phyloP scores from a whole-genome alignment of 2,797 vertebrate species.

The Pseudomugil tenellus region DNA sequence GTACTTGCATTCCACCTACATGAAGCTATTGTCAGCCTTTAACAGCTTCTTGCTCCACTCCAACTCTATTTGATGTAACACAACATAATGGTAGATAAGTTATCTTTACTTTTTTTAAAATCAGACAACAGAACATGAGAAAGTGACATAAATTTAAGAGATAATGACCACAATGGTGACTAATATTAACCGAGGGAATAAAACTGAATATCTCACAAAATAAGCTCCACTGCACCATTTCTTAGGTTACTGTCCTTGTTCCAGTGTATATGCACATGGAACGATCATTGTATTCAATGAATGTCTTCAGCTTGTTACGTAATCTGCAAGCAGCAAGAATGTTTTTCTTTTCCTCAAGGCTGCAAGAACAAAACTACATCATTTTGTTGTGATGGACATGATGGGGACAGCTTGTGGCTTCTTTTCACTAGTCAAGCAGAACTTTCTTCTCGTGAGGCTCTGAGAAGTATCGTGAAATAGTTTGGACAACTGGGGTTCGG shows the following conservation, averaged over 20 bases:
- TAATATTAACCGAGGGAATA: neutral
- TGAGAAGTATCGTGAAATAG: too few relatives aligned
- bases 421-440: too few relatives aligned
- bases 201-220: neutral
- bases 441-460: too few relatives aligned
- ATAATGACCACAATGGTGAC: neutral
- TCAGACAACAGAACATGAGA: neutral
- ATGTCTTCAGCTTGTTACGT: too few relatives aligned
- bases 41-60: conserved; percentile 6
- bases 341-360: too few relatives aligned
- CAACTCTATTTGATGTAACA: neutral
- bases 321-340: too few relatives aligned
- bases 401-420: too few relatives aligned
- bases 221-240: neutral
- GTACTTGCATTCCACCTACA: neutral
- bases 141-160: too few relatives aligned
- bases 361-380: too few relatives aligned
- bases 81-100: neutral
- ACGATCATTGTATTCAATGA: neutral
- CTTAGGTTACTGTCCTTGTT: neutral
- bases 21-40: neutral
- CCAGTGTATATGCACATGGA: neutral
- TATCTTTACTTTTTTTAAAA: neutral
- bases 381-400: too few relatives aligned
- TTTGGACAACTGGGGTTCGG: too few relatives aligned